Evolutionary conservation across 2,797 vertebrate species (phyloP).

Genomic region (Brachyrhaphis roseni): DNA sequence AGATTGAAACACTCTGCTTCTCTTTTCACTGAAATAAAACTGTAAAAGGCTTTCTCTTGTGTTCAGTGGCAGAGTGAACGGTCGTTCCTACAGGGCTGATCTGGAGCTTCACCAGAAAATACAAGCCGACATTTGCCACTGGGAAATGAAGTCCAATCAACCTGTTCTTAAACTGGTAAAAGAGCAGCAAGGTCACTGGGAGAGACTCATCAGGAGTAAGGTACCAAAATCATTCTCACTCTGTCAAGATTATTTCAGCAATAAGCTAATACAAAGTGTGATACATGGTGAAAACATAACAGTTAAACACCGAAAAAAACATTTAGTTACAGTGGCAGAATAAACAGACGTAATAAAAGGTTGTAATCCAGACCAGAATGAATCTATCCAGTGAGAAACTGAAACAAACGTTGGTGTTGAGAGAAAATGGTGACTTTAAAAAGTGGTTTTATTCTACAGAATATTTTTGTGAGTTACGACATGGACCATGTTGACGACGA

Average conservation of each 20-base stretch:
- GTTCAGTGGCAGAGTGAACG: conserved; percentile 63
- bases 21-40: neutral
- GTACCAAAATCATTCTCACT: conserved; percentile 28
- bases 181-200: conserved; percentile 65
- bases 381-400: neutral
- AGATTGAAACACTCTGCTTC: neutral
- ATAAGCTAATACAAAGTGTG: too few species aligned
- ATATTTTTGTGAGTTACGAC: conserved; percentile 77
- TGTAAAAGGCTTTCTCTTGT: neutral
- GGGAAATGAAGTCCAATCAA: conserved; percentile 74
- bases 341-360: too few species aligned
- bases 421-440: neutral
- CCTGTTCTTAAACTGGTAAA: conserved; percentile 78
- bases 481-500: conserved; percentile 72
- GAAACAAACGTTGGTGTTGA: neutral
- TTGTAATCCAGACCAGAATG: too few species aligned
- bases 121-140: conserved; percentile 58
- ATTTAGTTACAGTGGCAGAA: too few species aligned
- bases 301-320: too few species aligned
- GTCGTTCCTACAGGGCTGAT: conserved; percentile 58
- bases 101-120: conserved; percentile 67
- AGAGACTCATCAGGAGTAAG: conserved; percentile 72
- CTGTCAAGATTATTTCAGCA: neutral
- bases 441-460: conserved; percentile 46
- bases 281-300: too few species aligned